A percentile compares a stretch with the other conserved stretches of the same genome.
Evolutionary conservation across 2,113 vertebrate species (phyloP).

Genomic region (Conger conger): DNA sequence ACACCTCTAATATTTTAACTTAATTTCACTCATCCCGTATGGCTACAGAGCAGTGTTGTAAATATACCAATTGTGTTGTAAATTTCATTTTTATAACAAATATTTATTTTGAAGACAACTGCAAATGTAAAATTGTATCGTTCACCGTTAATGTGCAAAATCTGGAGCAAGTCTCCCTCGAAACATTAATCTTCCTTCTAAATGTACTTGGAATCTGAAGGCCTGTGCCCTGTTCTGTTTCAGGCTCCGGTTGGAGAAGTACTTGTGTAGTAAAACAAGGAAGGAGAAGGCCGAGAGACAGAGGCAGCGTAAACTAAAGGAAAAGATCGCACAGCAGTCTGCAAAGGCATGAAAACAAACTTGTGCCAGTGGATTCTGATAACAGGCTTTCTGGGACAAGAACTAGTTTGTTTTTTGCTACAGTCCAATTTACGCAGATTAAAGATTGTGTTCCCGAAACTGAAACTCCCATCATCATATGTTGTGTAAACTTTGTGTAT

Average conservation of each 20-base stretch:
- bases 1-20: neutral
- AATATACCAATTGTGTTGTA: no score
- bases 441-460: no score
- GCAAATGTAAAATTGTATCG: neutral
- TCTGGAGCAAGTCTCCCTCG: neutral
- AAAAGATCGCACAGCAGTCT: slow-evolving; percentile 64
- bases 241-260: slow-evolving; percentile 79
- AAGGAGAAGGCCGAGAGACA: slow-evolving; percentile 53
- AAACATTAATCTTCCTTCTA: neutral
- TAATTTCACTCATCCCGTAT: neutral
- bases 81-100: neutral
- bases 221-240: slow-evolving; percentile 31
- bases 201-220: neutral
- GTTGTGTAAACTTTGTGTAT: no score
- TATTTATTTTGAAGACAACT: neutral
- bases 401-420: neutral
- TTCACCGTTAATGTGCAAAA: neutral
- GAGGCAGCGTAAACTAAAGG: slow-evolving; percentile 56
- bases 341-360: slow-evolving; percentile 11
- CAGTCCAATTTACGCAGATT: no score
- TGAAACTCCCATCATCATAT: no score
- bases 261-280: slow-evolving; percentile 56
- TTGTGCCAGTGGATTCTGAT: neutral
- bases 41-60: no score
- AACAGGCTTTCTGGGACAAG: neutral